phyloP scores from a whole-genome alignment of 2,888 invertebrate genomes.

The Villa cingulata region DNA sequence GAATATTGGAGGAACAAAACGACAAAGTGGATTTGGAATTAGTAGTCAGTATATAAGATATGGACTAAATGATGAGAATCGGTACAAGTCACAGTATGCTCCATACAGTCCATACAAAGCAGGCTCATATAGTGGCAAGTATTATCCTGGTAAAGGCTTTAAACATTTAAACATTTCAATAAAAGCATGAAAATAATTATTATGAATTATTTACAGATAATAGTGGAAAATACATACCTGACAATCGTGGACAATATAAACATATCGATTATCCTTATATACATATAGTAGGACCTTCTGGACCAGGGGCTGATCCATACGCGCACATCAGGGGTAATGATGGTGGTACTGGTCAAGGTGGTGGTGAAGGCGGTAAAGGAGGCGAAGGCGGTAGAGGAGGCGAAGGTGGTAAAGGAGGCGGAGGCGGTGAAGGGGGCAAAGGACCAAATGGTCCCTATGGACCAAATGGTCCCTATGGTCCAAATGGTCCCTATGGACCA shows the following conservation, averaged over 20 bases:
- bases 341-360: constrained; percentile 8
- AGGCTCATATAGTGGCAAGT: no score
- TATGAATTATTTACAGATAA: neutral
- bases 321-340: neutral
- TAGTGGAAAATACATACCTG: constrained; percentile 28
- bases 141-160: no score
- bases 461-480: constrained; percentile 28
- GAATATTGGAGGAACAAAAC: no score
- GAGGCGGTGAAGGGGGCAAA: constrained; percentile 24
- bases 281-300: constrained; percentile 33
- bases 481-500: constrained; percentile 33
- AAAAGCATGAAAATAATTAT: no score
- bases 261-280: constrained; percentile 6
- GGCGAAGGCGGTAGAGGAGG: constrained; percentile 28
- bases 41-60: no score
- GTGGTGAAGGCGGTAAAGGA: constrained; percentile 10
- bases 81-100: no score
- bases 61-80: no score
- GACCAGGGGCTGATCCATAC: constrained; percentile 20
- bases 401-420: constrained; percentile 15
- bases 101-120: no score
- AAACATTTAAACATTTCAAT: no score
- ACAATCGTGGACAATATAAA: constrained; percentile 31
- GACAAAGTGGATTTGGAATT: no score
- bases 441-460: constrained; percentile 36